Conservation (phyloP, 2,888 invertebrate species). For the Ornithoptera priamus region DNA sequence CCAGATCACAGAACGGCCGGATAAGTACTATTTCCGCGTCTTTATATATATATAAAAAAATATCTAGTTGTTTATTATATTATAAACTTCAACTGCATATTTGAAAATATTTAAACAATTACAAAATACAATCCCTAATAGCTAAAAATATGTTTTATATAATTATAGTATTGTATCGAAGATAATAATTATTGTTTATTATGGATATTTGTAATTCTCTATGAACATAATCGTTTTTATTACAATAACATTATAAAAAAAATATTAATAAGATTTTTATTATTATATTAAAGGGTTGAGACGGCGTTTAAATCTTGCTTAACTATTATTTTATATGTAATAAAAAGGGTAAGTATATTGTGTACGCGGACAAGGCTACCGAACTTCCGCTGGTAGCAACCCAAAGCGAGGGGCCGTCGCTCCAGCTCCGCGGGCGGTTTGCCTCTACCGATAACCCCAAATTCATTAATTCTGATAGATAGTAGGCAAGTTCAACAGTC, state of each 20-base stretch:
- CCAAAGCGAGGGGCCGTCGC: conserved; percentile 23
- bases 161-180: no score
- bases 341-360: background rate
- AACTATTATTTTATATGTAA: conserved; percentile 1
- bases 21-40: conserved; percentile 36
- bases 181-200: no score
- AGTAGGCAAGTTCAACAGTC: conserved; percentile 39
- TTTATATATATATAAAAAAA: background rate
- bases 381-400: conserved; percentile 15
- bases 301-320: background rate
- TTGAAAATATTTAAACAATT: background rate
- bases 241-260: no score
- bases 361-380: conserved; percentile 2
- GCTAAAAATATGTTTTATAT: no score
- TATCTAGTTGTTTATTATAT: background rate
- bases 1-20: conserved; percentile 42
- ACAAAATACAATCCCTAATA: no score
- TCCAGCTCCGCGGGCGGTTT: conserved; percentile 35
- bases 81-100: background rate
- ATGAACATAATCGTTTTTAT: no score
- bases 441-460: conserved; percentile 40
- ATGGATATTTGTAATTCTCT: no score
- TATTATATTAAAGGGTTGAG: no score
- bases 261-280: no score
- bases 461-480: conserved; percentile 39